These are phyloP conservation scores for Yponomeuta plumbellus DNA, from an alignment of 2,888 invertebrate species.

Conservation along the genomic window DNA sequence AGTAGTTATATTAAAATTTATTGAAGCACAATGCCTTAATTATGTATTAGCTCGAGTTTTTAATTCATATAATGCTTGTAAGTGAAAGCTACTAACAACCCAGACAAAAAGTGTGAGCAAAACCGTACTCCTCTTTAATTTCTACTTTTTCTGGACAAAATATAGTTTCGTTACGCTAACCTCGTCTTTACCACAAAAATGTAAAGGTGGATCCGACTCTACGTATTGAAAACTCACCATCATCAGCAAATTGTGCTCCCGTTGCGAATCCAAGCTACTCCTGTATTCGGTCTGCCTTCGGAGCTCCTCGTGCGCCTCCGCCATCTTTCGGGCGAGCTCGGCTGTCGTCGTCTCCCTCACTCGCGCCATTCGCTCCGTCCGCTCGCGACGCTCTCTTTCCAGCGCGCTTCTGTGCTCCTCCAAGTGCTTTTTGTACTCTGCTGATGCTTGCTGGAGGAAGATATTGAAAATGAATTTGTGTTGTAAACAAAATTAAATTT, in stretches of 20 bases:
- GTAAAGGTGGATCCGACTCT: no score
- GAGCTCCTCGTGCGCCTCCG: slow-evolving; percentile 48
- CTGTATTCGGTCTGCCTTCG: slow-evolving; percentile 52
- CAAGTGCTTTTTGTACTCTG: slow-evolving; percentile 51
- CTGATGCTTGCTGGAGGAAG: slow-evolving; percentile 43
- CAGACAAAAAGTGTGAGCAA: no score
- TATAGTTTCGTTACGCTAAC: no score
- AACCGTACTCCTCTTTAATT: no score
- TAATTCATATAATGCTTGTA: no score
- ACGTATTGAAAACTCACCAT: slow-evolving; percentile 35
- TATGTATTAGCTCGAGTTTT: no score
- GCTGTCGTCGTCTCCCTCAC: slow-evolving; percentile 47
- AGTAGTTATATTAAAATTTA: no score
- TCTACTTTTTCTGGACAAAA: no score
- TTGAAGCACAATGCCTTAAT: no score
- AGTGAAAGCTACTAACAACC: no score
- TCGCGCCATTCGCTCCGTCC: slow-evolving; percentile 41
- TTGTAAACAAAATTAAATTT: no score
- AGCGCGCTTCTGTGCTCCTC: slow-evolving; percentile 38
- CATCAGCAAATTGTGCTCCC: slow-evolving; percentile 47
- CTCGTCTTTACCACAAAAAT: no score
- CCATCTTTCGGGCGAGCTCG: slow-evolving; percentile 45
- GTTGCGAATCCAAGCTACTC: slow-evolving; percentile 46
- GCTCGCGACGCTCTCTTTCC: slow-evolving; percentile 38
- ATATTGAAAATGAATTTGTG: not conserved